Conservation (phyloP, 2,797 vertebrate genomes). For the Tauraco hartlaubi region DNA sequence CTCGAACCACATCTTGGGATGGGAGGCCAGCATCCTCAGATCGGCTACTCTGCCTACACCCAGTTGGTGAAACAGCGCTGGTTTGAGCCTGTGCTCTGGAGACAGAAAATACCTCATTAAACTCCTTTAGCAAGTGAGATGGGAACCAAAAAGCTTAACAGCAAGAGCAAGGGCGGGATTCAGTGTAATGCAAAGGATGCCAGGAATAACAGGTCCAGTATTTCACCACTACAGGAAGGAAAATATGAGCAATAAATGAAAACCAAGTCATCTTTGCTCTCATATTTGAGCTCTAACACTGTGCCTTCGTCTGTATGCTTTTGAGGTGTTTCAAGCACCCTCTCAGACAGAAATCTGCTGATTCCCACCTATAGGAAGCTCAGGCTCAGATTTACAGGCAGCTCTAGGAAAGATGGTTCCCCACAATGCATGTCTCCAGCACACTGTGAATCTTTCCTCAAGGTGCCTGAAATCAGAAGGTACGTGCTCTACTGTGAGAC, state of each 20-base stretch:
- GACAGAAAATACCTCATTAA: not conserved
- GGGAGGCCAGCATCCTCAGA: not conserved
- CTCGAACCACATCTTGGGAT: not conserved
- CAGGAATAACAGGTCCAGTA: slow-evolving; percentile 17
- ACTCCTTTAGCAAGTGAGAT: not conserved
- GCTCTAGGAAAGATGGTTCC: not conserved
- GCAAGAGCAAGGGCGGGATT: not conserved
- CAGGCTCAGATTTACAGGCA: not conserved
- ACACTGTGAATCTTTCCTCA: not conserved
- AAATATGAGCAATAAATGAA: slow-evolving; percentile 6
- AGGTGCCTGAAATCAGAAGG: not conserved
- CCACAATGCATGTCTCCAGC: not conserved
- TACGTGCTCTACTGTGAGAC: not conserved
- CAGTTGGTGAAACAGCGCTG: not conserved
- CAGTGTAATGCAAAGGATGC: not conserved
- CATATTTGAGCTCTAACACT: not conserved
- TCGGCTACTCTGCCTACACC: not conserved
- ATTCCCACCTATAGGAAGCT: not conserved
- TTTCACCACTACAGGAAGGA: not conserved
- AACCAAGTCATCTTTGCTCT: not conserved
- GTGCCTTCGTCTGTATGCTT: not conserved
- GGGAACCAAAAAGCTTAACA: not conserved
- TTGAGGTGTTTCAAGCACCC: not conserved
- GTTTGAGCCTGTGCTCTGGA: not conserved
- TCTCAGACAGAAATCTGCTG: not conserved